Evolutionary conservation across 2,113 vertebrate species (phyloP).

Genomic region (Odontophorus gujanensis): DNA sequence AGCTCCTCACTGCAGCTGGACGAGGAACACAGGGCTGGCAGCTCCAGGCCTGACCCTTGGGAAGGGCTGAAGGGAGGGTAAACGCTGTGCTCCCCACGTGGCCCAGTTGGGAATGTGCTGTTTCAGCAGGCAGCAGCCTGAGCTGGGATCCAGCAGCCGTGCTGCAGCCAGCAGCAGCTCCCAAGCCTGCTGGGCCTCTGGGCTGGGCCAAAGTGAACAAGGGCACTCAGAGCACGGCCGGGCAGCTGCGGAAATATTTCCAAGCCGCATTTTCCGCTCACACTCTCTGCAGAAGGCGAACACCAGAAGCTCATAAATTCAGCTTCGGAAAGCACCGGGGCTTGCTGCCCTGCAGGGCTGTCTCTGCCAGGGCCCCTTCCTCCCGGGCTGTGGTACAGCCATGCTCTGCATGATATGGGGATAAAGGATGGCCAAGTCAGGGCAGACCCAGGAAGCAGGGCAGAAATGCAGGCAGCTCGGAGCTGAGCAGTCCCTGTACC

Average conservation of each 20-base stretch:
- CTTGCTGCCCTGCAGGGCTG: fast-evolving
- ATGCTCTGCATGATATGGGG: not conserved
- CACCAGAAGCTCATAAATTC: constrained; percentile 49
- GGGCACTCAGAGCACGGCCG: constrained; percentile 40
- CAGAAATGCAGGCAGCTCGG: fast-evolving
- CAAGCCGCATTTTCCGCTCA: constrained; percentile 45
- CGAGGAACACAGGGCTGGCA: not conserved
- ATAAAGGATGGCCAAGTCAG: not conserved
- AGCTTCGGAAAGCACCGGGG: not conserved
- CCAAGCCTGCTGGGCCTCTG: constrained; percentile 11
- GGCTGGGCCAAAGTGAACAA: constrained; percentile 10
- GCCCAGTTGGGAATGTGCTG: constrained; percentile 44
- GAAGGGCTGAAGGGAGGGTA: constrained; percentile 33
- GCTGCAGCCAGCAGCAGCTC: constrained; percentile 1
- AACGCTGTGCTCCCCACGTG: constrained; percentile 38
- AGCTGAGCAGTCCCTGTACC: not conserved
- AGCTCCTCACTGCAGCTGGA: not conserved
- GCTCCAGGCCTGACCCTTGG: constrained; percentile 41
- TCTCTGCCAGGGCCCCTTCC: not conserved
- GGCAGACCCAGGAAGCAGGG: not conserved
- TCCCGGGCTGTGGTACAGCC: not conserved
- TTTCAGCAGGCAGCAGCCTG: constrained; percentile 66
- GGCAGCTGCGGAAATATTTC: constrained; percentile 54
- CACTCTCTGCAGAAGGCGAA: constrained; percentile 27
- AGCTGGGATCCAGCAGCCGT: not conserved